Base-by-base conservation (phyloP, 2,888 invertebrate genomes). In the Cerastis rubricosa region DNA sequence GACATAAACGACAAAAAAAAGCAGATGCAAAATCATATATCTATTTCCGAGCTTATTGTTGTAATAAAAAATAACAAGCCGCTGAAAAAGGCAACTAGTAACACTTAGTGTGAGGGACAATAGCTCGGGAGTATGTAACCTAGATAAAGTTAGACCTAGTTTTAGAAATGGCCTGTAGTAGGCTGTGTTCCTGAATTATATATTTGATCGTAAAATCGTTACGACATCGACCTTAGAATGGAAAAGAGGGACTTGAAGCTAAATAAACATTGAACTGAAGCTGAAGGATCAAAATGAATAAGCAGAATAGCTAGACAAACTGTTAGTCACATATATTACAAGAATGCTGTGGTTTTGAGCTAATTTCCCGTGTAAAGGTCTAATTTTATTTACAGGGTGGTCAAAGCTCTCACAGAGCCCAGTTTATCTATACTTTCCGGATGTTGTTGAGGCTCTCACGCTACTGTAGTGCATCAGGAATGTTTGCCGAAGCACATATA, bases 71-170 rank as follows among this genome's bases (percentile, higher is more conserved):
- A 68, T 61, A 61, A 61, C 40, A 77, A 54, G 59, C 29, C 14
- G 45, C 65, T 82, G 47, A 61, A 80, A 64, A 77, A 29, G 40
- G 45, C 19, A 47, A 25, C 65, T 68, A 29, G 51, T 6, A 61
- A 61, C 22, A 47, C 19, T 4, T 35, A 47, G 22, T 45, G 25
- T 35, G 17, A 68, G 54, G n/a, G 40, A 43, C 66, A 22, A 67
- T 83, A 67, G 22, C 45, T 61, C 17, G 25, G n/a, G 54, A 70
- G 29, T 43, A 78, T 83, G 29, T 61, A 61, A 45, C 47, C 47
- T 35, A 25, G 19, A 5, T 66, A 45, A 67, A 54, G 54, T 77
- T 57, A 77, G 69, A 2, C 43, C 43, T 83, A 70, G 83, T 83
- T 70, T 54, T 61, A 66, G 65, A 66, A 68, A 74, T 35, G 61